A percentile compares a stretch with the other conserved stretches of the same genome.
phyloP scores from a whole-genome alignment of 2,888 invertebrate species.

The Trachelus stipa region DNA sequence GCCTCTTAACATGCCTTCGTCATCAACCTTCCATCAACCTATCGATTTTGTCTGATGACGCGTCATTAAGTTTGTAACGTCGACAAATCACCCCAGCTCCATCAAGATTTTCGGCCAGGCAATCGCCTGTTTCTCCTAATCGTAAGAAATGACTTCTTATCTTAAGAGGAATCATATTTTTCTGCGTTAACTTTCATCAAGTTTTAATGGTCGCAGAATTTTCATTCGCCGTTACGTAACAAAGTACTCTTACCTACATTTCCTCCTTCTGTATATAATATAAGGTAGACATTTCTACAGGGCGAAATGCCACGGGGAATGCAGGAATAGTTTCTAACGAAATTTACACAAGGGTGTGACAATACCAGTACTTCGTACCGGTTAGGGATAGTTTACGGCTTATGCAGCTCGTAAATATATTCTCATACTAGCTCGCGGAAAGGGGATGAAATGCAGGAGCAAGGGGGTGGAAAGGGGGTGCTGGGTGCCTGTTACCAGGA shows the following conservation, averaged over 20 bases:
- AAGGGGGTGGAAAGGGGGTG: not conserved
- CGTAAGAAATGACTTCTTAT: not conserved
- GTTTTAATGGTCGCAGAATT: not conserved
- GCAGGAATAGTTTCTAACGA: not conserved
- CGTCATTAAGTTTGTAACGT: not conserved
- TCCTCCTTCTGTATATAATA: too few species aligned
- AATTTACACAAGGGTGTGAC: not conserved
- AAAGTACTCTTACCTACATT: not conserved
- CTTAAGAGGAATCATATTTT: not conserved
- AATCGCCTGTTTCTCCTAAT: not conserved
- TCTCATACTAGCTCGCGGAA: not conserved
- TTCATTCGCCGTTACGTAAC: not conserved
- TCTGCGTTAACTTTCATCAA: not conserved
- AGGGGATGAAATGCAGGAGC: not conserved
- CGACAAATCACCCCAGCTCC: too few species aligned
- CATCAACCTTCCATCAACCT: not conserved
- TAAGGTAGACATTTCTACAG: not conserved
- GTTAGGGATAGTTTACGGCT: conserved; percentile 1
- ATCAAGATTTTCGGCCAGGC: not conserved
- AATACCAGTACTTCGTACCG: not conserved
- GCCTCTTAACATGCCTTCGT: not conserved
- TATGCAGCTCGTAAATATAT: conserved; percentile 1
- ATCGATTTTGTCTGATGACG: not conserved
- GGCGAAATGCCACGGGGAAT: not conserved
- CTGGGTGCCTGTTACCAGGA: conserved; percentile 17